Base-by-base conservation (phyloP, 2,888 invertebrate species). In the Cryptosula pallasiana region DNA sequence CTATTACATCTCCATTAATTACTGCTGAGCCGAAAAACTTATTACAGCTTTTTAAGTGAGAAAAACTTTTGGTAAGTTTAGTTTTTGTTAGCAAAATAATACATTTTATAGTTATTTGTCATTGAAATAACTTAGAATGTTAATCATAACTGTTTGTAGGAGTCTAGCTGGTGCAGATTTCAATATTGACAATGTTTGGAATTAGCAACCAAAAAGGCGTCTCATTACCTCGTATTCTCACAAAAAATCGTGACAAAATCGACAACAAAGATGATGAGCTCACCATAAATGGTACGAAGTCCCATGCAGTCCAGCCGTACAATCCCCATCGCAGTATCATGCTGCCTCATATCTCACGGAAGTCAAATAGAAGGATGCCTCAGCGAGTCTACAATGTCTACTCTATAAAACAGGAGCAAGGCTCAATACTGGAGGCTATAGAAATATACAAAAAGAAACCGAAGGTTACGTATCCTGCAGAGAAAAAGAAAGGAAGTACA, bases 401-500 rank as follows among this genome's bases (percentile, higher is more conserved):
- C 45, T 20, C 63, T 27, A 13, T 63, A 32, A 63, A 63, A 20
- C 20, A 13, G 32, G 29, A 27, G 13, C 63, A 63, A 16, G 20
- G 25, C 25, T 63, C 63, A 9, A 63, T 63, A 32, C 27, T 63
- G 32, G 63, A 63, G 27, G 63, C 63, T 27, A 25, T 63, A 32
- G 63, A 63, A n/a, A 63, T 63, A 9, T 63, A 63, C 63, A 63
- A 63, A n/a, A 63, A 63, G n/a, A 63, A 63, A n/a, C 32, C 63
- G 13, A 20, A 27, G 13, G 13, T 34, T 9, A 3, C 32, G 1
- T 32, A 63, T n/a, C 25, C 25, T 63, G 13, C 63, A 9, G 29
- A 63, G 13, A 32, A 16, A 63, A 2, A 32, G 32, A 27, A 34
- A 63, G 3, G n/a, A 63, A 32, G 32, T 29, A 32, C 27, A 13